These are phyloP conservation scores for Grapholita molesta DNA, from an alignment of 1,140 invertebrate species.

Conservation along the genomic window DNA sequence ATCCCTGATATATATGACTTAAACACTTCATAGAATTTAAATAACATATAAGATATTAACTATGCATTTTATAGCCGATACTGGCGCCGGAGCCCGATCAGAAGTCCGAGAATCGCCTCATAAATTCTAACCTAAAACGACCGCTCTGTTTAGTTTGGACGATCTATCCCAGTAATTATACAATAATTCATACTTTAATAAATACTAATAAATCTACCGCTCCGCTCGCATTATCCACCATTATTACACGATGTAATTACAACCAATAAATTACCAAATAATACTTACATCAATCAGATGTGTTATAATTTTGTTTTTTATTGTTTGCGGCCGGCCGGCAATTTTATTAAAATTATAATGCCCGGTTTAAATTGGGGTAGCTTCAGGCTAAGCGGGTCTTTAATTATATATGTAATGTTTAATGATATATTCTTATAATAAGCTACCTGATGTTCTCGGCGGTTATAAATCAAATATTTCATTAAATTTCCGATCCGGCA, in stretches of 20 bases:
- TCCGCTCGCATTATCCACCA: constrained; percentile 59
- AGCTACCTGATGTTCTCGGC: constrained; percentile 68
- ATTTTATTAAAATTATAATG: constrained; percentile 75
- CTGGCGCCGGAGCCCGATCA: constrained; percentile 40
- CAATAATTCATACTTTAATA: constrained; percentile 77
- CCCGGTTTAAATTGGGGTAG: constrained; percentile 69
- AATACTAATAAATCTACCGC: constrained; percentile 73
- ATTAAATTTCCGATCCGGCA: constrained; percentile 69
- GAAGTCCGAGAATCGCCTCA: constrained; percentile 57
- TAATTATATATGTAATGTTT: constrained; percentile 77
- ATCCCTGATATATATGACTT: neutral
- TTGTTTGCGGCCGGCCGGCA: constrained; percentile 57
- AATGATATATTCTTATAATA: constrained; percentile 76
- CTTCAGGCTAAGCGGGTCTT: constrained; percentile 62
- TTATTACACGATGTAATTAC: constrained; percentile 75
- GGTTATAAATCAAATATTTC: constrained; percentile 77
- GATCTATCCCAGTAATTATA: constrained; percentile 72
- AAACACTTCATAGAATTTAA: neutral
- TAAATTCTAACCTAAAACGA: constrained; percentile 70
- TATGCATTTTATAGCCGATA: constrained; percentile 12
- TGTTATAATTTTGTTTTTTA: constrained; percentile 71
- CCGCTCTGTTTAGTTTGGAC: constrained; percentile 71
- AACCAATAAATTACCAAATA: constrained; percentile 76
- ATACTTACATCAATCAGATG: constrained; percentile 77
- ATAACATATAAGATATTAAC: neutral